Conservation (phyloP, 2,797 vertebrate species). For the Denticeps clupeoides region DNA sequence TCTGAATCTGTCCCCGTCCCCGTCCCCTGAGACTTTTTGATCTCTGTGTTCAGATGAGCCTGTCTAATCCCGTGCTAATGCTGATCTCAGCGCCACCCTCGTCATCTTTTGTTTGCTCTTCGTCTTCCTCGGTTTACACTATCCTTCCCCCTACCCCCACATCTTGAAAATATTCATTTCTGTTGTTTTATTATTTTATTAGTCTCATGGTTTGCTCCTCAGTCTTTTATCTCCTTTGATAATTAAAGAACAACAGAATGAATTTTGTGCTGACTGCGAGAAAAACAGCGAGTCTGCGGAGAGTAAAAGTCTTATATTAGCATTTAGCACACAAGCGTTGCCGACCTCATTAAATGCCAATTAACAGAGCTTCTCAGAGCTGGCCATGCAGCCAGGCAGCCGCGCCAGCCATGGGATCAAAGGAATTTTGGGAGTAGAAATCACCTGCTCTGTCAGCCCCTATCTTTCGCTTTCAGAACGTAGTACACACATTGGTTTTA, state of each 20-base stretch:
- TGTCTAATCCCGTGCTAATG: too few species aligned
- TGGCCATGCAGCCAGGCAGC: neutral
- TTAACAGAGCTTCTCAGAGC: conserved; percentile 42
- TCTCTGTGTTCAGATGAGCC: too few species aligned
- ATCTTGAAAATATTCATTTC: neutral
- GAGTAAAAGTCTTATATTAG: conserved; percentile 27
- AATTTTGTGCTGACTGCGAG: conserved; percentile 21
- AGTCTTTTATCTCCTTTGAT: neutral
- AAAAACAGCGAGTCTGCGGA: conserved; percentile 17
- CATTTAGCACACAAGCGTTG: conserved; percentile 29
- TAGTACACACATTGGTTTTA: neutral
- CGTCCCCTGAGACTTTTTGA: too few species aligned
- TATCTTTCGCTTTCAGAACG: neutral
- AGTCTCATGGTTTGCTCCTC: neutral
- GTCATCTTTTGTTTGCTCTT: neutral
- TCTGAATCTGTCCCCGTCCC: too few species aligned
- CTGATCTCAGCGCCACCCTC: neutral
- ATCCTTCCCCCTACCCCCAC: too few species aligned
- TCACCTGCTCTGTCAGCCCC: neutral
- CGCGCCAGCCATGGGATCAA: conserved; percentile 37
- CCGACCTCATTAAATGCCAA: conserved; percentile 50
- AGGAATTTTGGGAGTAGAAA: conserved; percentile 22
- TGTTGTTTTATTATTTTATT: neutral
- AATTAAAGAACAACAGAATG: conserved; percentile 2
- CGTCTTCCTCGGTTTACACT: too few species aligned